Base-by-base conservation (phyloP, 2,113 vertebrate species). In the Motacilla tschutschensis region DNA sequence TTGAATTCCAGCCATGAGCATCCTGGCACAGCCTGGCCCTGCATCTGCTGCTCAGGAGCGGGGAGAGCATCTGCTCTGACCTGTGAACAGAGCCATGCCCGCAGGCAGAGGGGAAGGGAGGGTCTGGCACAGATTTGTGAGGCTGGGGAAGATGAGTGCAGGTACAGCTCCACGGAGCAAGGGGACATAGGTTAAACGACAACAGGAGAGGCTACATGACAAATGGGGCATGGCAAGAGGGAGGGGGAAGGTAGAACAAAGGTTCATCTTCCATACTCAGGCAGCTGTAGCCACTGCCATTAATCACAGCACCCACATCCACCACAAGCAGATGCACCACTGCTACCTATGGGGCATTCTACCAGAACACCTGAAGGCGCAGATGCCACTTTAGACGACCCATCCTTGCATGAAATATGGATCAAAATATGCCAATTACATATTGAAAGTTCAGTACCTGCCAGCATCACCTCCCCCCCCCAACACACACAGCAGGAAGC, bases 191-290 rank as follows among this genome's bases (percentile, higher is more conserved):
- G 84, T 84, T 79, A 84, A 90, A 84, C 8, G 63, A 86, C 89
- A 88, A 79, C 33, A 79, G 64, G 43, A 79, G 54, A 90, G 59
- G 43, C 59, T 44, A 38, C 67, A 47, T 79, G 78, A 94, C 84
- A 91, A 95, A 92, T 70, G 57, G 75, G n/a, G 47, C 75, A 58
- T 11, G 21, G 83, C n/a, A 55, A 62, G 71, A 63, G 43, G 82
- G 55, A 81, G 51, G 57, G 54, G 87, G 35, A 75, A 62, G 40
- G 35, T 7, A 85, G 86, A 95, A 91, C 84, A 90, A 88, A 88
- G 93, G 79, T 93, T 90, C 72, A 76, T 84, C 72, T 88, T 73
- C 84, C 72, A 51, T 26, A 63, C 19, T 73, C 44, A 2, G 75
- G 55, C 91, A 86, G 79, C 82, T 88, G 69, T 10, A 83, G 79